Evolutionary conservation across 2,888 invertebrate species (phyloP).

Genomic region (Drosophila kanekoi): DNA sequence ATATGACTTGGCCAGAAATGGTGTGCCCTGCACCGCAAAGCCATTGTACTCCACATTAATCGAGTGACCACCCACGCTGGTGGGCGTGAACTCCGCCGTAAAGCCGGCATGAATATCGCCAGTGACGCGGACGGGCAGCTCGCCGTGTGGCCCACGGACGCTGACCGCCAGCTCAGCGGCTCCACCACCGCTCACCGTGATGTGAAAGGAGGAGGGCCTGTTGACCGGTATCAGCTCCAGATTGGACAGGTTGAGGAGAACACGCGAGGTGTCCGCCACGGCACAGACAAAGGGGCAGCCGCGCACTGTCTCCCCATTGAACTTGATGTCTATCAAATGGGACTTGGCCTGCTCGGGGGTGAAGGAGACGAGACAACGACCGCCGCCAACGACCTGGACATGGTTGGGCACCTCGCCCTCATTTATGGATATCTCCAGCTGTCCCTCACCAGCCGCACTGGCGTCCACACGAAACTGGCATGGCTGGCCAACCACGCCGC

Average conservation of each 20-base stretch:
- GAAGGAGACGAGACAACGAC: slow-evolving; percentile 96
- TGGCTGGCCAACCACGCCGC: slow-evolving; percentile 97
- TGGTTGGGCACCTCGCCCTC: slow-evolving; percentile 99
- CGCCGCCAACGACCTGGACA: slow-evolving; percentile 97
- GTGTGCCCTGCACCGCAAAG: slow-evolving; percentile 94
- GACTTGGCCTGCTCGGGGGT: slow-evolving; percentile 96
- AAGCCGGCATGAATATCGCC: slow-evolving; percentile 95
- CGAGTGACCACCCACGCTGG: slow-evolving; percentile 96
- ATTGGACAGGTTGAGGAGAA: slow-evolving; percentile 90
- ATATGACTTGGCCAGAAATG: slow-evolving; percentile 96
- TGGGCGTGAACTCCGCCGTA: slow-evolving; percentile 96
- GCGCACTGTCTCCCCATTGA: slow-evolving; percentile 96
- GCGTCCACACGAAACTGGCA: slow-evolving; percentile 99
- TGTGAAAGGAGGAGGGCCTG: slow-evolving; percentile 91
- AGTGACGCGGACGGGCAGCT: slow-evolving; percentile 94
- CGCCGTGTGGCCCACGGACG: slow-evolving; percentile 93
- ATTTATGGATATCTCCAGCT: slow-evolving; percentile 99
- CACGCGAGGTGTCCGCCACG: slow-evolving; percentile 92
- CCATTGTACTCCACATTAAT: slow-evolving; percentile 96
- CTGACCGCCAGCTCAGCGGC: slow-evolving; percentile 95
- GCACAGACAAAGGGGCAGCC: slow-evolving; percentile 96
- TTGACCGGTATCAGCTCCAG: slow-evolving; percentile 95
- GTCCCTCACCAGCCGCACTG: slow-evolving; percentile 99
- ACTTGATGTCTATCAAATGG: slow-evolving; percentile 97
- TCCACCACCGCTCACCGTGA: slow-evolving; percentile 89